These are phyloP conservation scores for Perccottus glenii DNA, from an alignment of 2,113 vertebrate species.

Conservation along the genomic window DNA sequence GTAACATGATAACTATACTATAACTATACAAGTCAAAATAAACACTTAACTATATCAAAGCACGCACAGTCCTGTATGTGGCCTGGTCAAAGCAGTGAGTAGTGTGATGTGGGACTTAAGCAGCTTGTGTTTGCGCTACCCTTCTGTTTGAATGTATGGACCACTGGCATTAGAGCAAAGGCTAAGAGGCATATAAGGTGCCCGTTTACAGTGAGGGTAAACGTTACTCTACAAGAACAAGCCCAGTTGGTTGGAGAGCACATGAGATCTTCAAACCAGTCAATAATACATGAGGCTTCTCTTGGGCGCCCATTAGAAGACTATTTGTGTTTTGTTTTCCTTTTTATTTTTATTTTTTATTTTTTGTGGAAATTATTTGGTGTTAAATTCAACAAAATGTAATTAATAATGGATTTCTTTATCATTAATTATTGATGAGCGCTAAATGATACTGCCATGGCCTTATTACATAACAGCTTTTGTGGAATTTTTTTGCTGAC, in stretches of 20 bases:
- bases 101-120: constrained; percentile 38
- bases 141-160: constrained; percentile 14
- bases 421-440: background rate
- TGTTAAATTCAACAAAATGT: no score
- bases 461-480: background rate
- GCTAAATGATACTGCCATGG: background rate
- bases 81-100: constrained; percentile 21
- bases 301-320: constrained; percentile 44
- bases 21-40: background rate
- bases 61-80: constrained; percentile 11
- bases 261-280: constrained; percentile 47
- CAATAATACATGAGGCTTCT: constrained; percentile 72
- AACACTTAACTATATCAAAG: background rate
- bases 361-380: no score
- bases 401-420: background rate
- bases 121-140: constrained; percentile 44
- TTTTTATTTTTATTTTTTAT: no score
- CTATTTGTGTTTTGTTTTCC: constrained; percentile 7
- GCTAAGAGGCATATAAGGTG: constrained; percentile 28
- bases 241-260: constrained; percentile 33
- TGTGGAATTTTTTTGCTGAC: background rate
- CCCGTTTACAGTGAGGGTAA: constrained; percentile 31
- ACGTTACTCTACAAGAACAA: constrained; percentile 31
- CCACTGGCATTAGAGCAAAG: constrained; percentile 4
- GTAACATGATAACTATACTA: background rate